Base-by-base conservation (phyloP, 2,113 vertebrate genomes). In the Mustela nigripes region DNA sequence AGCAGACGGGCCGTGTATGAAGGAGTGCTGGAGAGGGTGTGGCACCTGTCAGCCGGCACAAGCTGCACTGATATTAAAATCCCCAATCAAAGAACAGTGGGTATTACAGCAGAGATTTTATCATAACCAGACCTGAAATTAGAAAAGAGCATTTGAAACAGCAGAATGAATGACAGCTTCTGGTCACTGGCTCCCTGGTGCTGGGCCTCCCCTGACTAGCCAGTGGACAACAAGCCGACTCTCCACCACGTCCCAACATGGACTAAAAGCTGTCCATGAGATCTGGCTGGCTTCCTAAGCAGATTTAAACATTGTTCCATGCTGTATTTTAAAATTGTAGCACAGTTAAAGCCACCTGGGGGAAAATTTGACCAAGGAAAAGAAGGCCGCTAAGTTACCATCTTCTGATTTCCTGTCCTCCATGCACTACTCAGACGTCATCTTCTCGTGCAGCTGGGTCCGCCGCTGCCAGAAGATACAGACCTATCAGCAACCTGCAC, bases 371-470 rank as follows among this genome's bases (percentile, higher is more conserved):
- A 45, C 26, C 28, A 39, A 71, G 58, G 4, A 24, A 26, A 6
- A n/a, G 26, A 58, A 87, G 58, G 62, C 36, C 63, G 8, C 36
- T 28, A 78, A 16, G 42, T 26, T 31, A 50, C 7, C 18, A 21
- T 18, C 15, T 48, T 33, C 21, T 11, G 26, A 4, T 24, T 58
- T 36, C 69, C 26, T 78, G 9, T n/a, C 1, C 14, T 9, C 39
- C 16, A 0, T 4, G 1, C 2, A 2, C 56, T 26, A 4, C 16
- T 4, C 65, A n/a, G 11, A 60, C 0, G 1, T 3, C 14, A 11
- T n/a, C 15, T 16, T 15, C 11, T 2, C 3, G 19, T 1, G 15
- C 0, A 36, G 7, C 8, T 48, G 73, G 28, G 31, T 14, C 15
- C 19, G 60, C 4, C 16, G 7, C 2, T 3, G 24, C 12, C 31